phyloP scores from a whole-genome alignment of 2,888 invertebrate genomes.

The Xestoiulus laeticollis region DNA sequence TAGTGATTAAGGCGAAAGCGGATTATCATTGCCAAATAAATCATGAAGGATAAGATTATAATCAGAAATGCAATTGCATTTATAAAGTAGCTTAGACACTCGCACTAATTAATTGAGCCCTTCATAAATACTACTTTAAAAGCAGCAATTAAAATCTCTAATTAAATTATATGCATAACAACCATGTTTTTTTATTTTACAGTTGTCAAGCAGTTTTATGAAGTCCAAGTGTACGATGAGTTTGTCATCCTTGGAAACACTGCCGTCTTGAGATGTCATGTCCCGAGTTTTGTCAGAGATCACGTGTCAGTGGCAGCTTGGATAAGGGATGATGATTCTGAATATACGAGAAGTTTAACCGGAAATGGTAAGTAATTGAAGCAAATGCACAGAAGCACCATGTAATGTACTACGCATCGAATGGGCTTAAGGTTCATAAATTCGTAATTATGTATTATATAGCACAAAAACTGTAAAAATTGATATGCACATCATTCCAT shows the following conservation, averaged over 20 bases:
- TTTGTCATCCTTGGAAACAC: slow-evolving; percentile 63
- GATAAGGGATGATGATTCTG: slow-evolving; percentile 57
- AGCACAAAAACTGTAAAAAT: no score
- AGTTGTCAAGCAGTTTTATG: slow-evolving; percentile 60
- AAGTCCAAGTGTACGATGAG: slow-evolving; percentile 62
- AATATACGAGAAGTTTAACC: not conserved
- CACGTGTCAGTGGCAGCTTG: slow-evolving; percentile 64
- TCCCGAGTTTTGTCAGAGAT: slow-evolving; percentile 64
- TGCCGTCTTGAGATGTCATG: slow-evolving; percentile 64
- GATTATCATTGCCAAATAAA: slow-evolving; percentile 27
- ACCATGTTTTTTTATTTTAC: slow-evolving; percentile 39
- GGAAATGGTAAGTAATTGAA: slow-evolving; percentile 50
- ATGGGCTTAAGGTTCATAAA: no score
- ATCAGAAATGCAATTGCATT: not conserved
- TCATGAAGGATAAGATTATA: not conserved
- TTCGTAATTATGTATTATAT: no score
- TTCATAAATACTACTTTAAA: not conserved
- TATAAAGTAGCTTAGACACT: not conserved
- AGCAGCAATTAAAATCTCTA: not conserved
- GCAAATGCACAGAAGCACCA: not conserved
- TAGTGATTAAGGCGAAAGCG: not conserved
- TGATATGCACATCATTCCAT: no score
- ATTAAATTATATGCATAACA: not conserved
- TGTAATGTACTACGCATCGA: not conserved
- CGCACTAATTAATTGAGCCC: not conserved